Evolutionary conservation across 2,113 vertebrate species (phyloP).

Genomic region (Rafetus swinhoei): DNA sequence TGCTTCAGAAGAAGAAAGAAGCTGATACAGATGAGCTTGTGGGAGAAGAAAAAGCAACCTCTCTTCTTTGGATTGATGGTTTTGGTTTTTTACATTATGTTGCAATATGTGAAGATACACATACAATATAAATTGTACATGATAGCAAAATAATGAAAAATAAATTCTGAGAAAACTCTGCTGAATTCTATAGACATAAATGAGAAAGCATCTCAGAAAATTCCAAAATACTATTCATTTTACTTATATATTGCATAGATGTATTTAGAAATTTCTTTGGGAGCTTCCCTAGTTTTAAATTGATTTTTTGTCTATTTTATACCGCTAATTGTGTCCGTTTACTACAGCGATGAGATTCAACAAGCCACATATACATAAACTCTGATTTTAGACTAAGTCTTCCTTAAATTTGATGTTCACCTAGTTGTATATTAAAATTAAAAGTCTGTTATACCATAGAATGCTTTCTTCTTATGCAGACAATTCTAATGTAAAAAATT

Average conservation of each 20-base stretch:
- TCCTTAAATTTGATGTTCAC: not conserved
- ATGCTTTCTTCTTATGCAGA: not conserved
- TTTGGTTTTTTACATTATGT: not conserved
- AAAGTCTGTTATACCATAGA: not conserved
- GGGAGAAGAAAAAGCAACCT: not conserved
- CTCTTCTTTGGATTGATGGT: not conserved
- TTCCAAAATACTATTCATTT: not conserved
- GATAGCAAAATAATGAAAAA: not conserved
- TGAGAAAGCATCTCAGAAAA: not conserved
- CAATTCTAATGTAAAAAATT: not conserved
- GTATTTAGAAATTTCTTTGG: not conserved
- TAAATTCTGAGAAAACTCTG: not conserved
- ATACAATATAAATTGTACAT: not conserved
- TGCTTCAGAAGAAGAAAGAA: not conserved
- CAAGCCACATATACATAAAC: not conserved
- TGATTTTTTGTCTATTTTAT: not conserved
- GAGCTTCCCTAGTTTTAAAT: not conserved
- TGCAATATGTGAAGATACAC: not conserved
- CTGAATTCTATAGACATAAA: not conserved
- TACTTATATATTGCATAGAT: not conserved
- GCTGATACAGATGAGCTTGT: fast-evolving
- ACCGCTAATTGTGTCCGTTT: not conserved
- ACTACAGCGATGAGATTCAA: not conserved
- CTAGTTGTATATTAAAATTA: not conserved
- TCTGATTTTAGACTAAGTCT: not conserved